These are phyloP conservation scores for Eulithis testata DNA, from an alignment of 2,888 invertebrate species.

Conservation along the genomic window DNA sequence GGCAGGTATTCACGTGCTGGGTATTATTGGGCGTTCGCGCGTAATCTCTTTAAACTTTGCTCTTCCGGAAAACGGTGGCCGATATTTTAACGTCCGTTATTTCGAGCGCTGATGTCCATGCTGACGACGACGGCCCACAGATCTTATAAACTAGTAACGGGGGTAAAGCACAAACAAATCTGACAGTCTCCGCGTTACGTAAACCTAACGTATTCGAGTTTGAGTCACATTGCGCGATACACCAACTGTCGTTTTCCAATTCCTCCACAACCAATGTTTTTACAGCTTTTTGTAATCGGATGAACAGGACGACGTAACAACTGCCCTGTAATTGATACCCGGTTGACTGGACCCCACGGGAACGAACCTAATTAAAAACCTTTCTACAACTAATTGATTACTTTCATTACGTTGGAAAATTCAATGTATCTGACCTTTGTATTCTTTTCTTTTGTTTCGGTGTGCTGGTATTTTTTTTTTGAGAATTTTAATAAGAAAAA, in stretches of 20 bases:
- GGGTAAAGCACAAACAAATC: too few species aligned
- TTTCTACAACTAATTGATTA: conserved; percentile 28
- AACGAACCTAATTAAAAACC: conserved; percentile 6
- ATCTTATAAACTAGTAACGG: too few species aligned
- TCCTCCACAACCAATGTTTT: background rate
- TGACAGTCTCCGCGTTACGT: too few species aligned
- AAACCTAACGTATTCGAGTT: too few species aligned
- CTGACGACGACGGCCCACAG: too few species aligned
- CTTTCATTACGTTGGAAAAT: conserved; percentile 25
- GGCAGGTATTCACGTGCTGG: conserved; percentile 1
- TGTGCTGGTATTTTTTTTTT: background rate
- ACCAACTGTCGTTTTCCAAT: background rate
- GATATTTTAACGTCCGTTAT: background rate
- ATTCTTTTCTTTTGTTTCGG: background rate
- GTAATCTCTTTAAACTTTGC: background rate
- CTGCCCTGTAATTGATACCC: background rate
- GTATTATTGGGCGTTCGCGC: background rate
- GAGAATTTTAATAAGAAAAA: background rate
- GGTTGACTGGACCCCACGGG: background rate
- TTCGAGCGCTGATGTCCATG: too few species aligned
- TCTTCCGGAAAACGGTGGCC: background rate
- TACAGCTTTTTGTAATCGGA: background rate
- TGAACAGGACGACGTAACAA: background rate
- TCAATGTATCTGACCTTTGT: conserved; percentile 2
- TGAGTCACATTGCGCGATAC: too few species aligned